phyloP scores from a whole-genome alignment of 2,113 vertebrate species.

The rat (Rattus norvegicus) region GRCr8 NC_086033.1:69013501-69014000 shows the following conservation, averaged over 20 bases:
- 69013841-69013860: not conserved
- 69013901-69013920: slow-evolving; percentile 15
- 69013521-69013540: slow-evolving; percentile 32
- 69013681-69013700: not conserved
- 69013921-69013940: not conserved
- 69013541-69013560: slow-evolving; percentile 31
- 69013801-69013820: not conserved
- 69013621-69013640: not conserved
- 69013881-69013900: not conserved
- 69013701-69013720: not conserved
- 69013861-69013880: not conserved
- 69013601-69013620: slow-evolving; percentile 19
- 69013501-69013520: not conserved
- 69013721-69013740: slow-evolving; percentile 29
- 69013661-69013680: not conserved
- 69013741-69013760: not conserved
- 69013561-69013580: not conserved
- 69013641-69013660: not conserved
- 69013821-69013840: not conserved
- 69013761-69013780: not conserved
- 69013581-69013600: not conserved
- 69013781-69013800: not conserved
- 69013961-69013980: too few species aligned
- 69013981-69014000: not conserved
- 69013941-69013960: too few species aligned